Percentiles rank a stretch among this genome's conserved stretches.
These are phyloP conservation scores for Phenganax marumi DNA, from an alignment of 92 coral and sea anemone genomes.

Conservation along the genomic window DNA sequence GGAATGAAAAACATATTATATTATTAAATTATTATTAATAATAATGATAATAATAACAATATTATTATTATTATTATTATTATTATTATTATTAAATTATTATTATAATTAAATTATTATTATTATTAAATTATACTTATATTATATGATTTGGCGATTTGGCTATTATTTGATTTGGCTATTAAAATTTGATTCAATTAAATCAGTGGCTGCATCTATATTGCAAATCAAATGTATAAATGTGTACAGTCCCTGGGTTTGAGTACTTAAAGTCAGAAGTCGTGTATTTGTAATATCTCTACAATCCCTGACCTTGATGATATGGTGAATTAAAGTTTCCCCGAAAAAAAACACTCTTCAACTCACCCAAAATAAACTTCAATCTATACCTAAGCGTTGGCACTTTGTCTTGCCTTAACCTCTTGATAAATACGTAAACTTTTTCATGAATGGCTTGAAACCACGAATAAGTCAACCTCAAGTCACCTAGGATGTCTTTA, in stretches of 20 bases:
- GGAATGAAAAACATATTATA: neutral
- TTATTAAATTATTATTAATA: neutral
- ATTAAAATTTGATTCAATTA: too few species aligned
- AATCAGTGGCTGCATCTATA: too few species aligned
- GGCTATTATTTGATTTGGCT: too few species aligned
- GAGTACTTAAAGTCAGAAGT: too few species aligned
- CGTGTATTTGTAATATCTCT: too few species aligned
- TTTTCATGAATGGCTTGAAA: neutral
- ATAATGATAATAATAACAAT: neutral
- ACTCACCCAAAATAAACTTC: slow-evolving; percentile 9
- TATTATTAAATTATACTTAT: too few species aligned
- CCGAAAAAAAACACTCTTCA: neutral
- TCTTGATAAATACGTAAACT: neutral
- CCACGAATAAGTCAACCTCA: neutral
- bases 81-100: too few species aligned
- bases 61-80: too few species aligned
- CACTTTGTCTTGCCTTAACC: neutral
- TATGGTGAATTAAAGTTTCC: neutral
- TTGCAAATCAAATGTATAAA: too few species aligned
- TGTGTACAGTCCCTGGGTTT: too few species aligned
- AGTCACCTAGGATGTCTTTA: neutral
- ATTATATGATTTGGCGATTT: too few species aligned
- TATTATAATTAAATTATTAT: too few species aligned
- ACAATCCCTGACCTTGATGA: neutral
- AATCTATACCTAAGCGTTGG: slow-evolving; percentile 8